Evolutionary conservation across 2,113 vertebrate species (phyloP), one percentile per base, ranked within the genome.

Genomic region (Pelmatolapia mariae): DNA sequence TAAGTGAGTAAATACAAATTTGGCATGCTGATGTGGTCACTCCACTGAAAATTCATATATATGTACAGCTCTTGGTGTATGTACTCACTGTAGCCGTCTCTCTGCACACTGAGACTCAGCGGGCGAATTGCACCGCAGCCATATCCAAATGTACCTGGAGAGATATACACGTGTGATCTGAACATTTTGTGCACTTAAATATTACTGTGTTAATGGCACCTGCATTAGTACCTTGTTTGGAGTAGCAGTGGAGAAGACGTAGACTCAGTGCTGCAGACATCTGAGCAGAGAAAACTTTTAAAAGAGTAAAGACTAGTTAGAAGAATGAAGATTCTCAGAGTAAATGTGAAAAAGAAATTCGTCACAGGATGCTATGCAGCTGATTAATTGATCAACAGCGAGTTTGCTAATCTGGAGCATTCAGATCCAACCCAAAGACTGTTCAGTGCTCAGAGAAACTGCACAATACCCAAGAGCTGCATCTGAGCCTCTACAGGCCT

Each of bases 11-110:
- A 61, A 83, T 78, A 3, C 36, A 33, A 16, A 36, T 29, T 82
- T 59, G 61, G 57, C 13, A 11, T 45, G 22, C 43, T 31, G 10
- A 76, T 19, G 12, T 56, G n/a, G 10, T 81, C 26, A 29, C 18
- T 56, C 1, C 15, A 61, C n/a, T 59, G 18, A 19, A 26, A 38
- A 73, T 47, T 22, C 1, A 68, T 5, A 22, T 5, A 45, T 0
- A 31, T 61, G 31, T 43, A 33, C 9, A 63, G 56, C 53, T 85
- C 11, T 63, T 59, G 24, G 22, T 50, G 43, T n/a, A 26, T 78
- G 1, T 8, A 93, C 95, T 94, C 88, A 96, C 96, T 95, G 68
- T 91, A 95, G 24, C 92, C 85, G 3, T 89, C 86, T 66, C 84
- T 93, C 33, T 83, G 90, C 52, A 91, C 82, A 18, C 87, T 93